Evolutionary conservation across 2,113 vertebrate species (phyloP).

Genomic region (Hyla sarda): DNA sequence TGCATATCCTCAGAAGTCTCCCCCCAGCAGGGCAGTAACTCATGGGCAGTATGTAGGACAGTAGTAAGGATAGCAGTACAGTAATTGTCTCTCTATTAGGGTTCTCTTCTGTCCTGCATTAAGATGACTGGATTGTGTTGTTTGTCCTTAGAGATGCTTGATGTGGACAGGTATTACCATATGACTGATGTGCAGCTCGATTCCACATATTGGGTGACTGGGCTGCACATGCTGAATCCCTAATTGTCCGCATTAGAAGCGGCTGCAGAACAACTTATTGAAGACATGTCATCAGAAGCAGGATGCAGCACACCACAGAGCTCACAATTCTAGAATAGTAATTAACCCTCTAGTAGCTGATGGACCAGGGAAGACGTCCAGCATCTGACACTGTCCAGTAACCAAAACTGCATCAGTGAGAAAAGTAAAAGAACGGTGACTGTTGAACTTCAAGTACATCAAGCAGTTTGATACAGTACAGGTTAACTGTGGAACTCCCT

Average conservation of each 20-base stretch:
- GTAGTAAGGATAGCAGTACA: no score
- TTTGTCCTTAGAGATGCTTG: background rate
- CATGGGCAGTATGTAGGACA: background rate
- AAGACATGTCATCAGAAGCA: background rate
- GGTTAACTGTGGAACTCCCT: background rate
- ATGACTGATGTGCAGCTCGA: background rate
- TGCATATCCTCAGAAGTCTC: no score
- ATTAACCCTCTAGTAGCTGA: background rate
- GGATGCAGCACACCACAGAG: background rate
- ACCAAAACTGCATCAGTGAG: background rate
- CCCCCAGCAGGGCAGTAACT: no score
- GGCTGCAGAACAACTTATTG: background rate
- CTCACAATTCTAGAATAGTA: background rate
- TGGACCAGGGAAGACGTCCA: background rate
- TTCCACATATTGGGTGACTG: background rate
- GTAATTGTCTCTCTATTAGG: background rate
- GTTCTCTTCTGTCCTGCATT: background rate
- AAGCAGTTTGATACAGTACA: background rate
- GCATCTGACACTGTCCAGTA: background rate
- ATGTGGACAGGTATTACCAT: background rate
- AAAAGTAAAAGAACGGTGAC: background rate
- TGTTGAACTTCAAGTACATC: background rate
- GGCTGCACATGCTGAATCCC: slow-evolving; percentile 12
- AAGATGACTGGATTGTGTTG: background rate
- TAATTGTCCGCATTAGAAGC: slow-evolving; percentile 38